Evolutionary conservation across 2,113 vertebrate genomes (phyloP), one percentile per base, ranked within the genome.

Genomic region (Nyctibius bracteatus): DNA sequence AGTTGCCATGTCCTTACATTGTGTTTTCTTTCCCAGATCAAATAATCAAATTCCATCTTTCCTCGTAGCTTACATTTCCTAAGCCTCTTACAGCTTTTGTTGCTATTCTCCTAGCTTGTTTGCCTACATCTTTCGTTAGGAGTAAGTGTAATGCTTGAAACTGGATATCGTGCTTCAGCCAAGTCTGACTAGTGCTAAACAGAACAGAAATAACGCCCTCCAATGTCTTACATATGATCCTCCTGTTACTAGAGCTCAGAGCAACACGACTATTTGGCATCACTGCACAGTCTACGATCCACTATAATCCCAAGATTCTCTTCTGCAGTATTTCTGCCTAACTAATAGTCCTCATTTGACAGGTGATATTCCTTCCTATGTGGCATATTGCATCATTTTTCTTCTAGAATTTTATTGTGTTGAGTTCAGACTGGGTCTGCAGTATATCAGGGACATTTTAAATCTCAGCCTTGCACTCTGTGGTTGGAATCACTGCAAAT

Each of bases 181-280:
- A 33, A 84, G 91, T 7, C 72, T 24, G 95, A 51, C 35, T 27
- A 3, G 83, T 5, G 33, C 68, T 44, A 33, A 83, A 27, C 0
- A 37, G 86, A 95, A 65, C 84, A 93, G 80, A 86, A 94, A 81
- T 30, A 14, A 62, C n/a, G 24, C 75, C 82, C 74, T 90, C 88
- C 41, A 3, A 85, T 82, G 88, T 55, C 74, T 30, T 63, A 5
- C 7, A 12, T 65, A 28, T 2, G 57, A 35, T 75, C 8, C 54
- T 91, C 67, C 82, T 30, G 80, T 70, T 61, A 68, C 1, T 27
- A 39, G 55, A 58, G 44, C 95, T 12, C 71, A 14, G 43, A 90
- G 61, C 54, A 27, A 55, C 91, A 4, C 2, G 4, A 21, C 52
- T 51, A 9, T 14, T 67, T 59, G 28, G 66, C 90, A 70, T 82